Percentiles rank a stretch among this genome's conserved stretches.
phyloP scores from a whole-genome alignment of 2,113 vertebrate species.

The Pedionomus torquatus region DNA sequence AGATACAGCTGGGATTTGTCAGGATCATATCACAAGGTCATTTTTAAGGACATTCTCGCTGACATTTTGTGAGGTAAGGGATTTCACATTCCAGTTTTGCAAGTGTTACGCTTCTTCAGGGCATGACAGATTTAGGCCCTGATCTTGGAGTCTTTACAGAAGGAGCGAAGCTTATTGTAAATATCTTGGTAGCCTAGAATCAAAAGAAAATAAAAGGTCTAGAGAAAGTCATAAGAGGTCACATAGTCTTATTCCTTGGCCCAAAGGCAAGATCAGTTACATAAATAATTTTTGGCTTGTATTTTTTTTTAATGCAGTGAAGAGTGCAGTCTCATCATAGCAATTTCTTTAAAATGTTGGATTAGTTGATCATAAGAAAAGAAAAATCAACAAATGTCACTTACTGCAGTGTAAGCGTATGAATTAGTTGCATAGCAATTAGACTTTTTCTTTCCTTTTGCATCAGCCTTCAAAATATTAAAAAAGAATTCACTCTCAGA shows the following conservation, averaged over 20 bases:
- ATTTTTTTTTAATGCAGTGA: background rate
- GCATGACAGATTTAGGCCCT: constrained; percentile 20
- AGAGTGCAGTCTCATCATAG: background rate
- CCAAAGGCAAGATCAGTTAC: constrained; percentile 9
- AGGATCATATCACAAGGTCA: constrained; percentile 27
- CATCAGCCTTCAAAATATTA: background rate
- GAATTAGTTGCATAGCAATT: background rate
- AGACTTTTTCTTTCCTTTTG: background rate
- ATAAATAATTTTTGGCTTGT: background rate
- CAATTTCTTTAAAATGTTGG: background rate
- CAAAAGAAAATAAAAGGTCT: constrained; percentile 24
- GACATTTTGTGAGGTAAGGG: constrained; percentile 42
- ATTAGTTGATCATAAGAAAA: background rate
- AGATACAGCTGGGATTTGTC: constrained; percentile 15
- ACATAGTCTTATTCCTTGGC: background rate
- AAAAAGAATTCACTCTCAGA: background rate
- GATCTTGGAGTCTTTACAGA: constrained; percentile 4
- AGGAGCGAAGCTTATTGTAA: constrained; percentile 1
- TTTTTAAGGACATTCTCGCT: constrained; percentile 38
- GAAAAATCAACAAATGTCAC: background rate
- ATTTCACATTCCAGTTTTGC: constrained; percentile 31
- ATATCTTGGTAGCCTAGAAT: constrained; percentile 5
- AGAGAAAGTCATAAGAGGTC: background rate
- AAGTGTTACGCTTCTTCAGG: constrained; percentile 14
- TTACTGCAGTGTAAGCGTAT: background rate